These are phyloP conservation scores for Calephelis perditalis DNA, from an alignment of 2,888 invertebrate species.

Conservation along the genomic window DNA sequence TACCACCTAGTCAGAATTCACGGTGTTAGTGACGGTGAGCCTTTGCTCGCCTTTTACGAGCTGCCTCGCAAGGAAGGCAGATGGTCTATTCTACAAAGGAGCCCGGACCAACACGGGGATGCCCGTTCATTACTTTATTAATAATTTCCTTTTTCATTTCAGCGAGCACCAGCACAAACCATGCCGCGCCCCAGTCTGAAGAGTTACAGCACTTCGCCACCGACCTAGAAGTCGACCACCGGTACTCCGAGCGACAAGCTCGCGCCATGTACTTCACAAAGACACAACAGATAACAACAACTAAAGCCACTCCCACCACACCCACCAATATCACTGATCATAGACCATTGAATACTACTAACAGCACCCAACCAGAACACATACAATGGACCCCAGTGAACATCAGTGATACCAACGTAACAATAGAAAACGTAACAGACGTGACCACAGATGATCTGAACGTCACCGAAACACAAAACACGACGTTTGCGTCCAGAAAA, in stretches of 20 bases:
- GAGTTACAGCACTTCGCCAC: constrained; percentile 47
- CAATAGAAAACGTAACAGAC: constrained; percentile 39
- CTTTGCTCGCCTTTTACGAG: too few relatives aligned
- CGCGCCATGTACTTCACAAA: constrained; percentile 66
- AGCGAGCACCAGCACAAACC: constrained; percentile 50
- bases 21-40: too few relatives aligned
- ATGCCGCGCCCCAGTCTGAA: constrained; percentile 59
- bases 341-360: constrained; percentile 27
- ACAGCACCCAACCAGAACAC: constrained; percentile 37
- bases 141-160: constrained; percentile 34
- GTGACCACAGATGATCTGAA: constrained; percentile 40
- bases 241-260: constrained; percentile 48
- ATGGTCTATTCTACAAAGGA: too few relatives aligned
- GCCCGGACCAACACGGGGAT: too few relatives aligned
- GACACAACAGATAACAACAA: constrained; percentile 39
- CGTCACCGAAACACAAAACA: constrained; percentile 49
- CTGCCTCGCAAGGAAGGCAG: too few relatives aligned
- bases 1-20: too few relatives aligned
- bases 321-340: constrained; percentile 42
- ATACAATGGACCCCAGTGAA: constrained; percentile 56
- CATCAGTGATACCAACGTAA: constrained; percentile 38
- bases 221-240: constrained; percentile 41
- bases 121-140: not conserved
- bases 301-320: constrained; percentile 29
- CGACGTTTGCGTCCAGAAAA: constrained; percentile 48